Percentiles rank a stretch among this genome's conserved stretches.
Evolutionary conservation across 2,113 vertebrate genomes (phyloP).

Genomic region (Dipodomys stephensi): DNA sequence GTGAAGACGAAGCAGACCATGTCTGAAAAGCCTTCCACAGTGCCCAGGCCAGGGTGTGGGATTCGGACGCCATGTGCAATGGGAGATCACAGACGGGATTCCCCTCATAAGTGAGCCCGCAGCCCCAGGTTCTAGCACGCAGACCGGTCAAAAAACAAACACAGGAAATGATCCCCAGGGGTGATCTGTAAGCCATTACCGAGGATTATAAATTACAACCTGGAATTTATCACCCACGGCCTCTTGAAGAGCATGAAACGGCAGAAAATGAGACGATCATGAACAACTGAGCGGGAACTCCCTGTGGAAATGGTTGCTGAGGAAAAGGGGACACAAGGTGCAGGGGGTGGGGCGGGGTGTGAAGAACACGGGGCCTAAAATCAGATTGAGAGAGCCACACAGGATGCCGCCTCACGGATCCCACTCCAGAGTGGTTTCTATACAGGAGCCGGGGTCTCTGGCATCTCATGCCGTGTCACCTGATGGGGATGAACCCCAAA

Average conservation of each 20-base stretch:
- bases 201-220: neutral
- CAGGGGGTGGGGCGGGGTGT: too few species aligned
- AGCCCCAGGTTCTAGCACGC: neutral
- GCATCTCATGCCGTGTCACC: neutral
- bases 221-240: neutral
- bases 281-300: neutral
- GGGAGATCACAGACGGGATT: too few species aligned
- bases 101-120: neutral
- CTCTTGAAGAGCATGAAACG: neutral
- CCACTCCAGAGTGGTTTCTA: neutral
- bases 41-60: neutral
- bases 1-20: neutral
- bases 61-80: too few species aligned
- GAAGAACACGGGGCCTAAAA: neutral
- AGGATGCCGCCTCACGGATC: neutral
- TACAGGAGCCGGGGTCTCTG: neutral
- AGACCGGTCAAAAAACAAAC: neutral
- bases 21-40: too few species aligned
- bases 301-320: neutral
- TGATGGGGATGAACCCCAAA: neutral
- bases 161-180: neutral
- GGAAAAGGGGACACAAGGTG: neutral
- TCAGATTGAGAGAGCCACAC: neutral
- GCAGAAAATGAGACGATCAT: neutral
- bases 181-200: neutral